Evolutionary conservation across 2,888 invertebrate genomes (phyloP).

Genomic region (Platycnemis pennipes): DNA sequence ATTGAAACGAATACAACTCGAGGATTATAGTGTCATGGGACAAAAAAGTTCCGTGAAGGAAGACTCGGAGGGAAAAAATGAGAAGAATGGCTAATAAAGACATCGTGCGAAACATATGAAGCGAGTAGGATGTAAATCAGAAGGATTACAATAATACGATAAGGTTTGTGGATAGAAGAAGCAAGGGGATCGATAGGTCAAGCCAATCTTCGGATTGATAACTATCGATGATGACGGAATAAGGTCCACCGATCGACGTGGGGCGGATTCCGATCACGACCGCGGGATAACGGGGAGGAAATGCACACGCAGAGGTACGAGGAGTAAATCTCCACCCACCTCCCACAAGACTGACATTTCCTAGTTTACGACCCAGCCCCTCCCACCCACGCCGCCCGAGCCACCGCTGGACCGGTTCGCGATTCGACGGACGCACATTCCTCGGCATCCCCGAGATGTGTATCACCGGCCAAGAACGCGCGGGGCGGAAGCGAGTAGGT

Average conservation of each 20-base stretch:
- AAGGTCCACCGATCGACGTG: not conserved
- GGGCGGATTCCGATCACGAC: conserved; percentile 47
- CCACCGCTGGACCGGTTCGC: not conserved
- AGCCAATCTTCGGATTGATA: too few relatives aligned
- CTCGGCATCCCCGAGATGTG: not conserved
- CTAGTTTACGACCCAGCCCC: not conserved
- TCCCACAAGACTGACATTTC: not conserved
- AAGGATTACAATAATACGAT: too few relatives aligned
- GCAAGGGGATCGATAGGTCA: too few relatives aligned
- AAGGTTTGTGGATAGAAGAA: too few relatives aligned
- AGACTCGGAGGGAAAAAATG: too few relatives aligned
- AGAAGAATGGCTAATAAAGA: too few relatives aligned
- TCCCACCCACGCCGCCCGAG: not conserved
- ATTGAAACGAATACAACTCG: too few relatives aligned
- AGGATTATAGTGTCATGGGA: too few relatives aligned
- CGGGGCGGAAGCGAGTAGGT: not conserved
- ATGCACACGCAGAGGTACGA: not conserved
- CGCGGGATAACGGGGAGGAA: conserved; percentile 23
- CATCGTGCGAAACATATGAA: too few relatives aligned
- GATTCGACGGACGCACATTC: not conserved
- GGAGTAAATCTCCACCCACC: not conserved
- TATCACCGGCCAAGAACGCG: not conserved
- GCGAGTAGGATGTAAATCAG: too few relatives aligned
- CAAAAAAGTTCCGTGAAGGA: too few relatives aligned
- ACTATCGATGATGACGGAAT: too few relatives aligned